Evolutionary conservation across 2,888 invertebrate genomes (phyloP).

Genomic region (Leptinotarsa rubiginosa): DNA sequence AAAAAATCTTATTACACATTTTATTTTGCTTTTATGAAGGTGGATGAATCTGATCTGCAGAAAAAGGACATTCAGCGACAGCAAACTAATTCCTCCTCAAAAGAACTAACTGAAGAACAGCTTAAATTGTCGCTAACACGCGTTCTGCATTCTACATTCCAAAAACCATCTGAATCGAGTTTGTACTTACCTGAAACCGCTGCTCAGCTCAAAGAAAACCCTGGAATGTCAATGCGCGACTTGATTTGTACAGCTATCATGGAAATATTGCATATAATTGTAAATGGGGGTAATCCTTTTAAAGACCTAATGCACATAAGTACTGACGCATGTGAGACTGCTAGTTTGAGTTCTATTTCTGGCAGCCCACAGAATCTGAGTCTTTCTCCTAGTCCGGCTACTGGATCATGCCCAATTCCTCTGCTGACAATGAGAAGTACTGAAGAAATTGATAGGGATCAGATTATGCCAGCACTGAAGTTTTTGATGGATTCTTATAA

Average conservation of each 20-base stretch:
- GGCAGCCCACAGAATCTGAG: conserved; percentile 65
- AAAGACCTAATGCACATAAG: conserved; percentile 53
- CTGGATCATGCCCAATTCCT: conserved; percentile 59
- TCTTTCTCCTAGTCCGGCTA: conserved; percentile 61
- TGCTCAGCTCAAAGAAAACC: conserved; percentile 66
- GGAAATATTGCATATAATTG: conserved; percentile 69
- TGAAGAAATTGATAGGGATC: conserved; percentile 46
- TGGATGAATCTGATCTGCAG: conserved; percentile 71
- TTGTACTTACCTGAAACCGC: conserved; percentile 68
- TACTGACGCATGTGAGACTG: conserved; percentile 53
- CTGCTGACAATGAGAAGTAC: conserved; percentile 54
- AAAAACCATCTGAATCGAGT: conserved; percentile 64
- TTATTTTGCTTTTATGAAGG: conserved; percentile 49
- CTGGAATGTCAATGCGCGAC: conserved; percentile 69
- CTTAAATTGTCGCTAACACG: conserved; percentile 74
- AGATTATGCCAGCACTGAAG: conserved; percentile 57
- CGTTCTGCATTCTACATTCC: conserved; percentile 80
- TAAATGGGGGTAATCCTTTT: conserved; percentile 62
- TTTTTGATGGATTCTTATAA: conserved; percentile 77
- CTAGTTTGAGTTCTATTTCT: conserved; percentile 59
- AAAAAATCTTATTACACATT: neutral
- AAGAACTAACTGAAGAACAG: conserved; percentile 76
- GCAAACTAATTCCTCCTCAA: conserved; percentile 64
- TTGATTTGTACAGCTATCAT: conserved; percentile 75
- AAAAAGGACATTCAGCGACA: conserved; percentile 65